Conservation (phyloP, 2,113 vertebrate genomes). For the Xiphophorus maculatus region DNA sequence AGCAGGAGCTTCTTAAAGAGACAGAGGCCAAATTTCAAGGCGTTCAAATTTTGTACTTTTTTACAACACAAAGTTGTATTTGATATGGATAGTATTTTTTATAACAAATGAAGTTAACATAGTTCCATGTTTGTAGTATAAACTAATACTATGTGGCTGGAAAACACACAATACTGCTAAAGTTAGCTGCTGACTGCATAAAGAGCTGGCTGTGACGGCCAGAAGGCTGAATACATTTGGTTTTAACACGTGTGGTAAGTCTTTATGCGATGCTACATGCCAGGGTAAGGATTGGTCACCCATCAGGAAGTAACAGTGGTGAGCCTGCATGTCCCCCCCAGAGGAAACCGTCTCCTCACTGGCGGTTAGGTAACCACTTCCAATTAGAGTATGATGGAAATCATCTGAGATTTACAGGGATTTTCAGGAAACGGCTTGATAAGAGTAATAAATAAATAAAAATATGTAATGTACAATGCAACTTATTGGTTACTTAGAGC, state of each 20-base stretch:
- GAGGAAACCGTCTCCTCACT: neutral
- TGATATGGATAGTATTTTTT: too few species aligned
- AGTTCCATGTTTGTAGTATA: too few species aligned
- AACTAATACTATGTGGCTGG: too few species aligned
- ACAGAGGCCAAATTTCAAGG: too few species aligned
- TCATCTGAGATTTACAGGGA: neutral
- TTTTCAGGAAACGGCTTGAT: slow-evolving; percentile 15
- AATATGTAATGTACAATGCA: slow-evolving; percentile 24
- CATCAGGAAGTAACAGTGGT: neutral
- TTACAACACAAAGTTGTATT: too few species aligned
- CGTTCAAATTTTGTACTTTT: too few species aligned
- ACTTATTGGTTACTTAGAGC: slow-evolving; percentile 23
- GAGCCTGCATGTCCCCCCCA: neutral
- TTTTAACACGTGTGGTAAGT: neutral
- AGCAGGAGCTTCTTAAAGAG: too few species aligned
- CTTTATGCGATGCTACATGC: neutral
- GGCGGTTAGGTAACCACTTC: slow-evolving; percentile 17
- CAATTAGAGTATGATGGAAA: slow-evolving; percentile 11
- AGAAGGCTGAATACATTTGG: neutral
- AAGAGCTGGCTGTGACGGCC: neutral
- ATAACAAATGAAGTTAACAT: too few species aligned
- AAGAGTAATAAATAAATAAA: slow-evolving; percentile 19
- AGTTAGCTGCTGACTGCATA: neutral
- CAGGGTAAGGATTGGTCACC: neutral
- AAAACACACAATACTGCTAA: too few species aligned